Conservation (phyloP, 2,113 vertebrate genomes). For the Chloroceryle aenea region DNA sequence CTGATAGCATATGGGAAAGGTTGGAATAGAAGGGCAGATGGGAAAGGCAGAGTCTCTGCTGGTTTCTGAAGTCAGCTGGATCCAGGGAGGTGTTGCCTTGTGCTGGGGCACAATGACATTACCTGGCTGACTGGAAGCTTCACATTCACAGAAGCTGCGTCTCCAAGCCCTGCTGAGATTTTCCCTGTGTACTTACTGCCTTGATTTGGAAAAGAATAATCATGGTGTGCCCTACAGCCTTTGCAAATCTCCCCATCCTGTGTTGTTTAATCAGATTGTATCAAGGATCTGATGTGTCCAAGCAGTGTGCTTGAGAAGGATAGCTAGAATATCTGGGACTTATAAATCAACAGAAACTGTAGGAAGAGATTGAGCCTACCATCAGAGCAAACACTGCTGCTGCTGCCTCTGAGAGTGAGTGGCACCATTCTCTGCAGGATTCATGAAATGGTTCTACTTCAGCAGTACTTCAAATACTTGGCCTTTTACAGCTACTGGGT, state of each 20-base stretch:
- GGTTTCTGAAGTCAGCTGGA: background rate
- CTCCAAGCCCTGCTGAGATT: background rate
- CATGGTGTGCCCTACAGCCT: background rate
- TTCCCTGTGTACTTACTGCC: background rate
- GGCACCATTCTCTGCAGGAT: background rate
- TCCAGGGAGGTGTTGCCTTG: background rate
- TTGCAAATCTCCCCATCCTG: background rate
- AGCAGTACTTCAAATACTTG: background rate
- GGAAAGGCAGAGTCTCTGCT: background rate
- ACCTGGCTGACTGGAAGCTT: background rate
- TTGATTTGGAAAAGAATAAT: background rate
- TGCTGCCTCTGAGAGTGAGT: background rate
- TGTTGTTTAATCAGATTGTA: background rate
- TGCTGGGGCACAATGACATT: rapidly evolving
- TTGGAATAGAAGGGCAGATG: background rate
- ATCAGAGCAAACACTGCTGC: background rate
- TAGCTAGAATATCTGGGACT: background rate
- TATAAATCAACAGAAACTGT: background rate
- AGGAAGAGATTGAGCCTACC: background rate
- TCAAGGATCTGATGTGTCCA: background rate
- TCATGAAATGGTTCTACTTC: background rate
- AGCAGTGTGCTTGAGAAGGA: background rate
- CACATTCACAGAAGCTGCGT: background rate
- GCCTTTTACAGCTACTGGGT: background rate
- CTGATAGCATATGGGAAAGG: background rate